phyloP scores from a whole-genome alignment of 2,113 vertebrate species.

The Campylomormyrus tamandua region DNA sequence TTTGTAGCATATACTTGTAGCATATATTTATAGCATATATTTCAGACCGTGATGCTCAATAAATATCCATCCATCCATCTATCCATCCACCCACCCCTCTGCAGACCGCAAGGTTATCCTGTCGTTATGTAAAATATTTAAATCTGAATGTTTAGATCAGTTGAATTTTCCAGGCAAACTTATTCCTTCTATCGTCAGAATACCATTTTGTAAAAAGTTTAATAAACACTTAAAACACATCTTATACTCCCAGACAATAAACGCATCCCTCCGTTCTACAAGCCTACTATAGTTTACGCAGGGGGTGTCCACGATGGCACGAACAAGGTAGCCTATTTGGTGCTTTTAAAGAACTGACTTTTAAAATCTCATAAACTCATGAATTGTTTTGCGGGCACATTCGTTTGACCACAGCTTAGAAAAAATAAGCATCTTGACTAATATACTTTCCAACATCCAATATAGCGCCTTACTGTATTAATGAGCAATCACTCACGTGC shows the following conservation, averaged over 20 bases:
- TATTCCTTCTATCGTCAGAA: not conserved
- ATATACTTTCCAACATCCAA: not conserved
- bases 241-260: not conserved
- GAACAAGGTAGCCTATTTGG: not conserved
- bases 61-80: not conserved
- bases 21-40: not conserved
- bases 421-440: not conserved
- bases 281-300: not conserved
- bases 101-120: not conserved
- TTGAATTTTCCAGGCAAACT: not conserved
- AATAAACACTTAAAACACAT: not conserved
- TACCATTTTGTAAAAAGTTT: not conserved
- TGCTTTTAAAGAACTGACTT: not conserved
- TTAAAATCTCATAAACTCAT: not conserved
- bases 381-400: not conserved
- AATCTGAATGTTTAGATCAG: not conserved
- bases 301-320: not conserved
- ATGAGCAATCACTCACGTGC: not conserved
- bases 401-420: not conserved
- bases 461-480: not conserved
- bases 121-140: not conserved
- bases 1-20: not conserved
- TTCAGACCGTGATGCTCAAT: not conserved
- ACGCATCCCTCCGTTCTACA: not conserved
- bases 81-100: not conserved